Base-by-base conservation (phyloP, 1,140 invertebrate species). In the Hylaeus anthracinus region DNA sequence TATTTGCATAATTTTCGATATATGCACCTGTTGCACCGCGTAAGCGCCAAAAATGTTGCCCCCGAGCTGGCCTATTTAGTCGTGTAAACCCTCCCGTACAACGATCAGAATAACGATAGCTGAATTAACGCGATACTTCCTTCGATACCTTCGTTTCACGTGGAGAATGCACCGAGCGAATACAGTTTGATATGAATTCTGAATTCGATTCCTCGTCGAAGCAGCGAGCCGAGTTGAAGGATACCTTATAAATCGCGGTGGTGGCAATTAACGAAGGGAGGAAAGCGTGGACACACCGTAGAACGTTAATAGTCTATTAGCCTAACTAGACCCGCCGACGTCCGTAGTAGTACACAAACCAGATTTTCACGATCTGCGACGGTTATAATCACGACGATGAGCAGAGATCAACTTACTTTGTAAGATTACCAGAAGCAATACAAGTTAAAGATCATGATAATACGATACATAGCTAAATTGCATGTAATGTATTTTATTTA, bases 251-350 rank as follows among this genome's bases (percentile, higher is more conserved):
- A 26, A 26, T 26, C 26, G 26, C 26, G 26, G 43, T 9, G 9
- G 14, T 41, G 26, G 8, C 14, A 53, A 51, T 51, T 60, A 37
- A 43, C 58, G 15, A 39, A 14, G 37, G 43, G 39, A 63, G 15
- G 55, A 41, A 60, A 60, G 8, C 15, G 15, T 43, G 6, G 37
- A 72, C 10, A 63, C 58, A 5, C 37, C 8, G 56, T 55, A 43
- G 12, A 37, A 81, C 79, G 55, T 76, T 81, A 81, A 81, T 81
- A 48, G 58, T 53, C 79, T 75, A 69, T 81, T 81, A 77, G 15
- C 73, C 65, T 77, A 64, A 81, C 67, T 81, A 81, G 48, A 70
- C 4, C 41, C 37, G 55, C 14, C 51, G 3, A 53, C 37, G 5
- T 66, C 37, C 58, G 5, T 51, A 45, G 53, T 15, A 51, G 14